Conservation (phyloP, 2,888 invertebrate genomes). For the Amphipoea lucens region DNA sequence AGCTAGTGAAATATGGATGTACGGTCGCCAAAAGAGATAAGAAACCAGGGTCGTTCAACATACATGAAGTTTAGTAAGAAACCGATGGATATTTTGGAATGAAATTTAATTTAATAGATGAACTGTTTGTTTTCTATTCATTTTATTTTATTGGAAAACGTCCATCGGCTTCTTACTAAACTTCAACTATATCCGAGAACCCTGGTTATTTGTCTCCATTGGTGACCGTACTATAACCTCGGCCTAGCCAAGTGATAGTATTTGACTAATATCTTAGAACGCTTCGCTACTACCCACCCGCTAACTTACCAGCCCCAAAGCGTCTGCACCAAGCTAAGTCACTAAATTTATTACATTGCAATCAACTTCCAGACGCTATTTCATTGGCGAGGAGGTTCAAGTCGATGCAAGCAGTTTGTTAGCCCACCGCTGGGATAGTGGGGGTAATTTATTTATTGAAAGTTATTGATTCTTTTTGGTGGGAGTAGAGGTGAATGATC, state of each 20-base stretch:
- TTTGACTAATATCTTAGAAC: background rate
- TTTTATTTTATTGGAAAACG: too few species aligned
- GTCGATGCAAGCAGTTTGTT: constrained; percentile 33
- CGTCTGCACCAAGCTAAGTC: constrained; percentile 29
- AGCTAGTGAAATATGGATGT: too few species aligned
- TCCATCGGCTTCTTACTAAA: too few species aligned
- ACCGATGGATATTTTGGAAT: too few species aligned
- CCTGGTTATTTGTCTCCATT: too few species aligned
- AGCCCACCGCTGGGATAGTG: constrained; percentile 18
- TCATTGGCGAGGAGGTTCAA: constrained; percentile 41
- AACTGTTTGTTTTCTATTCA: too few species aligned
- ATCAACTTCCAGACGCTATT: constrained; percentile 54
- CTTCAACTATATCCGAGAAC: too few species aligned
- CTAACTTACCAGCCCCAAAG: constrained; percentile 2
- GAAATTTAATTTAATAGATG: too few species aligned
- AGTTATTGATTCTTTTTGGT: background rate
- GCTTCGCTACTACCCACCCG: background rate
- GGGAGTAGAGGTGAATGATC: background rate
- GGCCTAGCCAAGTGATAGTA: background rate
- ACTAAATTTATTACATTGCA: constrained; percentile 54
- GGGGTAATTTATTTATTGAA: constrained; percentile 15
- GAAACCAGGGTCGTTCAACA: too few species aligned
- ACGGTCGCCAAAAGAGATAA: too few species aligned
- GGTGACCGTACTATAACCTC: too few species aligned
- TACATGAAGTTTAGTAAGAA: too few species aligned